Evolutionary conservation across 2,113 vertebrate species (phyloP).

Genomic region (Aythya baeri): DNA sequence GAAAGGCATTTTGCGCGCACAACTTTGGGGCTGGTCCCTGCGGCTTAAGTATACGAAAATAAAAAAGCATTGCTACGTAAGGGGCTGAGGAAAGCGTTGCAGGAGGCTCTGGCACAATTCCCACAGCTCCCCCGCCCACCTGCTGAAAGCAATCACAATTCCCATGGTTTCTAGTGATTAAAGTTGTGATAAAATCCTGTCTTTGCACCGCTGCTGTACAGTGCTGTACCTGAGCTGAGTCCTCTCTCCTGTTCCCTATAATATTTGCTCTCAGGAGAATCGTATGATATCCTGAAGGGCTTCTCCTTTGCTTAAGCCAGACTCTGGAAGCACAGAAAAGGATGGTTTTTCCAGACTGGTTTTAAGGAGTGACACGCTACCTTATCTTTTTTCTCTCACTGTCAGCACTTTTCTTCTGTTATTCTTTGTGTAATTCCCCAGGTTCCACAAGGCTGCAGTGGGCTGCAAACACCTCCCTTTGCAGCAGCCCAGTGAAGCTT

Average conservation of each 20-base stretch:
- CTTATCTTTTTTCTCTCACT: not conserved
- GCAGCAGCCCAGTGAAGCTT: not conserved
- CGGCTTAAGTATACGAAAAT: not conserved
- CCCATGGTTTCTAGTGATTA: not conserved
- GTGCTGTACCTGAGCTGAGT: not conserved
- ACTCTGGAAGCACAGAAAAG: not conserved
- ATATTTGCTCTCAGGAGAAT: not conserved
- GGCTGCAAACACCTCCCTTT: not conserved
- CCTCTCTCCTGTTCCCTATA: not conserved
- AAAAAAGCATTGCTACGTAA: not conserved
- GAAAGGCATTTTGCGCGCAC: constrained; percentile 17
- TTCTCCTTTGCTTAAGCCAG: not conserved
- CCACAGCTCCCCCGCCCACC: not conserved
- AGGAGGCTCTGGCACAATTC: not conserved
- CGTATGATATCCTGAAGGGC: not conserved
- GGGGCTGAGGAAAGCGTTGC: not conserved
- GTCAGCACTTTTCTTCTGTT: not conserved
- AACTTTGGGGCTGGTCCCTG: constrained; percentile 21
- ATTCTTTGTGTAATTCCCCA: not conserved
- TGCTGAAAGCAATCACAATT: not conserved
- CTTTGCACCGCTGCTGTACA: not conserved
- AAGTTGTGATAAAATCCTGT: not conserved
- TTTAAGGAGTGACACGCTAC: not conserved
- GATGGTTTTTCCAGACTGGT: not conserved
- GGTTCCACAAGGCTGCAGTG: not conserved